Percentiles rank a stretch among this genome's conserved stretches.
These are phyloP conservation scores for Molossus molossus DNA, from an alignment of 2,797 vertebrate genomes.

Conservation along the genomic window DNA sequence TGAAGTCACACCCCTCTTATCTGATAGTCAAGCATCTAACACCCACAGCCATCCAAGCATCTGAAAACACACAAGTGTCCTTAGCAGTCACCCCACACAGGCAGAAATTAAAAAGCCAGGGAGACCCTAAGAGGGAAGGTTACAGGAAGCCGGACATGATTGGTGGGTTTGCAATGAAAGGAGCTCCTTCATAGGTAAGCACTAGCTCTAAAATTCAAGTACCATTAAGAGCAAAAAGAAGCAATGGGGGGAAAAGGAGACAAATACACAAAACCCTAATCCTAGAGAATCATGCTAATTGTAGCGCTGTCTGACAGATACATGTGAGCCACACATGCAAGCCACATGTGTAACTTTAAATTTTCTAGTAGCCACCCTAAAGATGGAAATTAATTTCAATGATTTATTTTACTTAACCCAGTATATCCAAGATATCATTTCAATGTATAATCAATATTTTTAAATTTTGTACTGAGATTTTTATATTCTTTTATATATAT, in stretches of 20 bases:
- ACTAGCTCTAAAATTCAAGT: constrained; percentile 35
- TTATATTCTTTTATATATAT: constrained; percentile 9
- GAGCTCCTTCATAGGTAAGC: constrained; percentile 20
- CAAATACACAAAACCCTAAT: constrained; percentile 15
- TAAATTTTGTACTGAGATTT: constrained; percentile 9
- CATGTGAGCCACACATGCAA: background rate
- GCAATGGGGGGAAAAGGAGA: background rate
- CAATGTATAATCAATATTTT: constrained; percentile 1
- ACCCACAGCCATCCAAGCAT: constrained; percentile 61
- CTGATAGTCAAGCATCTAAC: constrained; percentile 24
- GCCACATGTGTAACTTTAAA: background rate
- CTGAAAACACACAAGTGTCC: constrained; percentile 34
- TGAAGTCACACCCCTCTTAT: constrained; percentile 59
- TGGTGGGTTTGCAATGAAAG: constrained; percentile 56
- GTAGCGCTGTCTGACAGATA: background rate
- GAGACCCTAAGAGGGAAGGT: background rate
- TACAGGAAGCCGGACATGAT: background rate
- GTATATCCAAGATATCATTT: constrained; percentile 11
- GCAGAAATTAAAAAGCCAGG: constrained; percentile 71
- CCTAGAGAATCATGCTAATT: background rate
- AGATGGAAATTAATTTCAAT: constrained; percentile 9
- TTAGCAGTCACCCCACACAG: background rate
- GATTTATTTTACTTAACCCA: constrained; percentile 32
- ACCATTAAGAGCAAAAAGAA: constrained; percentile 46
- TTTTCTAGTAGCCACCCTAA: background rate